These are phyloP conservation scores for Phrixothrix hirtus DNA, from an alignment of 2,888 invertebrate genomes.

Conservation along the genomic window DNA sequence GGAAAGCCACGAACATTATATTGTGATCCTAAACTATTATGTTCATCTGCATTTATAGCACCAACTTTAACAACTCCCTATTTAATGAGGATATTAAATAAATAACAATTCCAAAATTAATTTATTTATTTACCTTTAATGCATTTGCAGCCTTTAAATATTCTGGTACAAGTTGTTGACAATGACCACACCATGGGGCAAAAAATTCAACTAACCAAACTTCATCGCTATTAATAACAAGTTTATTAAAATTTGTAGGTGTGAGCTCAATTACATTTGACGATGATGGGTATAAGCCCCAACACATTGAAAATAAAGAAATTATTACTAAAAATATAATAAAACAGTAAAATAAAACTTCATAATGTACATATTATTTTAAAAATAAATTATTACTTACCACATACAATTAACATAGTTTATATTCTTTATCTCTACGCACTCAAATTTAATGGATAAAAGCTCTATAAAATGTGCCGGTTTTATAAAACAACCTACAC, in stretches of 20 bases:
- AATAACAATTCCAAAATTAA: not conserved
- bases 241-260: conserved; percentile 82
- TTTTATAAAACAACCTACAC: conserved; percentile 16
- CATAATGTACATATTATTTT: not conserved
- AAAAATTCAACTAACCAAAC: conserved; percentile 96
- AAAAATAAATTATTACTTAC: conserved; percentile 5
- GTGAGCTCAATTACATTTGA: conserved; percentile 85
- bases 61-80: conserved; percentile 93
- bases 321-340: conserved; percentile 10
- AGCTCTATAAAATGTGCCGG: too few relatives aligned
- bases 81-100: conserved; percentile 38
- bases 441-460: too few relatives aligned
- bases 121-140: conserved; percentile 68
- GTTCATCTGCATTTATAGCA: conserved; percentile 89
- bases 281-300: conserved; percentile 67
- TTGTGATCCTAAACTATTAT: conserved; percentile 77
- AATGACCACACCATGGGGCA: conserved; percentile 96
- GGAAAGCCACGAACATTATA: conserved; percentile 92
- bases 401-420: conserved; percentile 7
- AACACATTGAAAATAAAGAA: conserved; percentile 47
- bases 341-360: not conserved
- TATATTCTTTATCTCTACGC: not conserved
- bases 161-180: conserved; percentile 88
- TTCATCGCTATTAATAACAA: conserved; percentile 81
- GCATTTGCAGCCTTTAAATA: conserved; percentile 93